Base-by-base conservation (phyloP, 2,888 invertebrate species). In the Apamea crenata region DNA sequence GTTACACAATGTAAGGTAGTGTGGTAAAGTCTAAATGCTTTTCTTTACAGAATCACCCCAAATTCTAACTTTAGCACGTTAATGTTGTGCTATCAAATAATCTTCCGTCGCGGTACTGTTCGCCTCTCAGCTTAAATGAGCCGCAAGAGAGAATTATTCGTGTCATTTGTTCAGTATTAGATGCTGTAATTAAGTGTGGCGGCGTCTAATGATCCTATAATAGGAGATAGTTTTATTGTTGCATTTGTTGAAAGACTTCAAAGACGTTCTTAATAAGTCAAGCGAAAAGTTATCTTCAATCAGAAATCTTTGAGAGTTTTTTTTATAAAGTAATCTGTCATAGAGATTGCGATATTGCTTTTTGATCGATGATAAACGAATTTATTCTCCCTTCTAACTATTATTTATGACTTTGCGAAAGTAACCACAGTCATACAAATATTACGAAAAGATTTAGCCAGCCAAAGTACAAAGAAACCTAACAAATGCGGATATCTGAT, bases 41-140 rank as follows among this genome's bases (percentile, higher is more conserved):
- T 78, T 66, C 14, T 8, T 29, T 72, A 73, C 70, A 63, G 70
- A 83, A 72, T 68, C 50, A 36, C 75, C 67, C 71, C 61, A 53
- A 78, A 77, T 83, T 81, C 73, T 72, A 83, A 76, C 77, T 70
- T 77, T 72, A 80, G 77, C n/a, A 29, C 29, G 71, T 89, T 77
- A 82, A 83, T 81, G 80, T 74, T 72, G 74, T 81, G 25, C 75
- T 76, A 85, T 84, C 85, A 81, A 85, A 89, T 89, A 89, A 88
- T 90, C 84, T 89, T 84, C 82, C 77, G 77, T 70, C 44, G 32
- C 66, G 74, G 77, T 84, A 82, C 78, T 84, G 82, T 92, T 91
- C 88, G 91, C 91, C 91, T 91, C 86, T 81, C 59, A 82, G 81
- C 91, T 89, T 90, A 93, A 94, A 94, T 93, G 94, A 94, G 91